These are phyloP conservation scores for Vanessa cardui DNA, from an alignment of 2,888 invertebrate genomes.

Conservation along the genomic window DNA sequence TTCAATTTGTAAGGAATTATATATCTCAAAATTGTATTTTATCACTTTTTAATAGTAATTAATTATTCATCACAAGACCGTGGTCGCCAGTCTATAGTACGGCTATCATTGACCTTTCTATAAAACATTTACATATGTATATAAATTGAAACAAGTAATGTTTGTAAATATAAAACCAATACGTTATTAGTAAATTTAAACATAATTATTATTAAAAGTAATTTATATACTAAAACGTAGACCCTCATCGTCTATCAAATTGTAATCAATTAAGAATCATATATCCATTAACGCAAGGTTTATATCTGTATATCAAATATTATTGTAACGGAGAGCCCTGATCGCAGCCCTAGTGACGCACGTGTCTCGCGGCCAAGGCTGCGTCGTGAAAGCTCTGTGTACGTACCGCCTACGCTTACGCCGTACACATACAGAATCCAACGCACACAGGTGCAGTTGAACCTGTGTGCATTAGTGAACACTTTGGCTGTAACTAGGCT, in stretches of 20 bases:
- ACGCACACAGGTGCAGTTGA: constrained; percentile 29
- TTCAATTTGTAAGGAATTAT: no score
- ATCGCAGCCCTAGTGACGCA: constrained; percentile 71
- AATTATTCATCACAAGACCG: no score
- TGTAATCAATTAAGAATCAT: not conserved
- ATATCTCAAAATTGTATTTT: no score
- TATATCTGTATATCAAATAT: constrained; percentile 36
- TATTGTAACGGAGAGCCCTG: constrained; percentile 43
- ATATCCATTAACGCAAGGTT: not conserved
- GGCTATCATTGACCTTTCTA: no score
- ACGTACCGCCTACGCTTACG: constrained; percentile 43
- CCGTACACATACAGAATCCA: constrained; percentile 35
- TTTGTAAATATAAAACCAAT: no score
- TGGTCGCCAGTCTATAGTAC: no score
- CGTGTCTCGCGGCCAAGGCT: constrained; percentile 82
- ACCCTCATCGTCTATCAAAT: not conserved
- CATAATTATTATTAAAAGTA: not conserved
- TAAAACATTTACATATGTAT: no score
- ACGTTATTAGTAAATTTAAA: no score
- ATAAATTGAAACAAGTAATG: no score
- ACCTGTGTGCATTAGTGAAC: constrained; percentile 23
- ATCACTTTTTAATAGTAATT: no score
- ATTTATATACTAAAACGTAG: not conserved
- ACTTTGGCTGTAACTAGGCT: constrained; percentile 46
- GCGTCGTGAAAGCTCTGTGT: constrained; percentile 77